Conservation (phyloP, 2,888 invertebrate species). For the Luperina testacea region DNA sequence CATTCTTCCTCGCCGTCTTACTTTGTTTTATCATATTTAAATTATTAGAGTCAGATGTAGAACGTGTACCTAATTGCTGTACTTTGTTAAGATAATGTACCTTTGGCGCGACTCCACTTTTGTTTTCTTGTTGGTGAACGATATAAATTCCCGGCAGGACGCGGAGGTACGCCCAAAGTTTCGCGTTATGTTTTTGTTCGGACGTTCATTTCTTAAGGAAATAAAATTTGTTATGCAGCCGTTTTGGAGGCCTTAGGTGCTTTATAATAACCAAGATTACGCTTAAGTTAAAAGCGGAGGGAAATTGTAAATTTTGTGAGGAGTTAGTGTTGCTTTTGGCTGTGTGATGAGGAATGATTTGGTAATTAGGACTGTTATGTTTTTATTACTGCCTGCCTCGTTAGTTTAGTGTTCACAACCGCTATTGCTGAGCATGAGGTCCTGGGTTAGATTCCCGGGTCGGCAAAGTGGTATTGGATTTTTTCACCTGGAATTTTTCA, state of each 20-base stretch:
- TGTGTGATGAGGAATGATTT: constrained; percentile 28
- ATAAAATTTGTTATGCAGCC: constrained; percentile 86
- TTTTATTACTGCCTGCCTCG: not conserved
- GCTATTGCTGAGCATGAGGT: not conserved
- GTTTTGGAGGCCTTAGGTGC: constrained; percentile 80
- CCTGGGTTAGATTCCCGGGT: not conserved
- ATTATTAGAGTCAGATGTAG: constrained; percentile 90
- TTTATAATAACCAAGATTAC: constrained; percentile 73
- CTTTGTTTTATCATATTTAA: constrained; percentile 91
- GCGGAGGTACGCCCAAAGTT: constrained; percentile 85
- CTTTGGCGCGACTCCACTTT: constrained; percentile 90
- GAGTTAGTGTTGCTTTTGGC: constrained; percentile 48
- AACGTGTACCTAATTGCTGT: constrained; percentile 90
- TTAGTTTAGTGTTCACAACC: not conserved
- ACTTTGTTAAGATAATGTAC: constrained; percentile 91
- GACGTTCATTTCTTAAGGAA: constrained; percentile 81
- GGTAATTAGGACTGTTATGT: not conserved
- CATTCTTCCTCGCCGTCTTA: constrained; percentile 84
- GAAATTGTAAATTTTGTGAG: constrained; percentile 60
- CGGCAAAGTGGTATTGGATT: not conserved
- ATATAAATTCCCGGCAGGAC: constrained; percentile 88
- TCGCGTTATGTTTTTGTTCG: constrained; percentile 87
- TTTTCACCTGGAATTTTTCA: not conserved
- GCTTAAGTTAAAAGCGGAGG: constrained; percentile 56
- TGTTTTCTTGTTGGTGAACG: constrained; percentile 88